phyloP scores from a whole-genome alignment of 2,113 vertebrate genomes.

The Callospermophilus lateralis region DNA sequence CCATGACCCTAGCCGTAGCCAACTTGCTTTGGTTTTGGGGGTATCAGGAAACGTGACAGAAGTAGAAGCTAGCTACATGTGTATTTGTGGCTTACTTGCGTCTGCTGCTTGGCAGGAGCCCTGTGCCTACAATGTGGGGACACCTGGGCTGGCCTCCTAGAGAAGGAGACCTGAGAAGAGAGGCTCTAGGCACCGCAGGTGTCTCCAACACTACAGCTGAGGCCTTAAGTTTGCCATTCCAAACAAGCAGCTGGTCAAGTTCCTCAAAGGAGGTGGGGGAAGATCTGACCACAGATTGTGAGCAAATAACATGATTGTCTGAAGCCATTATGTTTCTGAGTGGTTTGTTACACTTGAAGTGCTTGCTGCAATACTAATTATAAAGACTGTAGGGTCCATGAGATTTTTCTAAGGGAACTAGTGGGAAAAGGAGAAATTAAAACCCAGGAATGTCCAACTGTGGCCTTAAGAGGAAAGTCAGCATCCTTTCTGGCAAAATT shows the following conservation, averaged over 20 bases:
- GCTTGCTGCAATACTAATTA: background rate
- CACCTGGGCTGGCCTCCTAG: background rate
- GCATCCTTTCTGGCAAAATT: background rate
- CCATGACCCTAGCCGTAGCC: background rate
- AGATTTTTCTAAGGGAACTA: background rate
- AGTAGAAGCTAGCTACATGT: background rate
- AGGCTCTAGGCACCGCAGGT: background rate
- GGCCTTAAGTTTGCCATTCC: background rate
- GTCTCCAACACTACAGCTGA: background rate
- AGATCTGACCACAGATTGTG: background rate
- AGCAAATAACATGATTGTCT: background rate
- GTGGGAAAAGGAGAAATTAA: background rate
- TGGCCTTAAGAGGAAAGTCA: background rate
- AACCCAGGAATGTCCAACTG: background rate
- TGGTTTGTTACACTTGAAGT: background rate
- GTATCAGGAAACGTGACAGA: background rate
- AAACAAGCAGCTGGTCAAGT: background rate
- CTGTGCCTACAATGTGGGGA: background rate
- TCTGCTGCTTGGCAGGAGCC: background rate
- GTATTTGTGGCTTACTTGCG: too few relatives aligned
- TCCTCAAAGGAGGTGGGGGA: background rate
- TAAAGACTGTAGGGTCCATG: background rate
- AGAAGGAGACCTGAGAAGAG: background rate
- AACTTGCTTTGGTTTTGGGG: background rate
- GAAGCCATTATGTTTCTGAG: background rate